Conservation (phyloP, 2,888 invertebrate genomes). For the Polymixis flavicincta region DNA sequence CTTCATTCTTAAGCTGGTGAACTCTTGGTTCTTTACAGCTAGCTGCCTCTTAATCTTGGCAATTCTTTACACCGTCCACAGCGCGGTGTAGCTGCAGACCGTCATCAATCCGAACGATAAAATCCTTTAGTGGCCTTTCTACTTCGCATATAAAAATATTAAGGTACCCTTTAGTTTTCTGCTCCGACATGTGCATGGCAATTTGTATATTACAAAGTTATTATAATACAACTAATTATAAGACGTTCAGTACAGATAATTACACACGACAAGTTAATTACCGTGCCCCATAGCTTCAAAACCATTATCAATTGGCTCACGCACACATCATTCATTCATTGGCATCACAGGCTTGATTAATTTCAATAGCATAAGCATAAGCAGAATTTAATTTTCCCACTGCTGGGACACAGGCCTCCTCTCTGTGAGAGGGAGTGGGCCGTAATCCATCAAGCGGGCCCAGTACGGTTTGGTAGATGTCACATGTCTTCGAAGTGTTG, state of each 20-base stretch:
- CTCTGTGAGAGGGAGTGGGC: no score
- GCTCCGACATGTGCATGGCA: not conserved
- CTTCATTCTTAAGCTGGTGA: conserved; percentile 1
- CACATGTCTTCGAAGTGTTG: no score
- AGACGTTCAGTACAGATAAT: no score
- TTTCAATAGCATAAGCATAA: not conserved
- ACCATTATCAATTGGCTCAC: not conserved
- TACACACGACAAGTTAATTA: not conserved
- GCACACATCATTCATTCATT: no score
- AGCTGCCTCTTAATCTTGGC: conserved; percentile 34
- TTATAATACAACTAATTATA: no score
- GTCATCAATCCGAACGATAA: conserved; percentile 45
- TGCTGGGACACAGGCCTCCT: no score
- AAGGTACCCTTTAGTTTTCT: conserved; percentile 4
- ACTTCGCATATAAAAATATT: conserved; percentile 2
- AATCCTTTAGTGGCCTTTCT: conserved; percentile 28
- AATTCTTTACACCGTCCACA: conserved; percentile 23
- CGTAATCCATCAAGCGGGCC: no score
- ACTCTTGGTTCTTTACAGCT: conserved; percentile 24
- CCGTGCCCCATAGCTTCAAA: not conserved
- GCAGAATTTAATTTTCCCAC: no score
- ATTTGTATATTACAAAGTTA: not conserved
- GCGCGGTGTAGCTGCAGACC: conserved; percentile 23
- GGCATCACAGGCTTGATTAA: no score
- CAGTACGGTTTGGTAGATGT: no score